Base-by-base conservation (phyloP, 2,797 vertebrate species). In the Glossophaga mutica region DNA sequence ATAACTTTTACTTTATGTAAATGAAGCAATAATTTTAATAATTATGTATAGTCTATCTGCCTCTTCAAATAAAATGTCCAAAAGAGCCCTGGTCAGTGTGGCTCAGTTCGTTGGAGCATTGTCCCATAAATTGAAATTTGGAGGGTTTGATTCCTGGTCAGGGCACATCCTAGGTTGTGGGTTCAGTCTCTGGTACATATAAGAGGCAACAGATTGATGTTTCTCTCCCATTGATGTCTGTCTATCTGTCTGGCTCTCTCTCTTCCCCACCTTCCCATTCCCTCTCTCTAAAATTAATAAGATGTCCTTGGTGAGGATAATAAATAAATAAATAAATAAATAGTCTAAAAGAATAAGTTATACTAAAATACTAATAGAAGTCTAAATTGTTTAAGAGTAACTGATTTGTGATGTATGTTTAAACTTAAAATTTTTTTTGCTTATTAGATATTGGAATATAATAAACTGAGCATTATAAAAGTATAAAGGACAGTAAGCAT, bases 301-400 rank as follows among this genome's bases (percentile, higher is more conserved):
- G 57, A 59, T 59, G 57, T n/a, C 29, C 62, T 65, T 65, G 29
- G 62, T n/a, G 15, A 65, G 62, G 62, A 29, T 26, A 59, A 59
- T 59, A 59, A 59, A 59, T 57, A 57, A 52, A 52, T 52, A 52
- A 57, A 57, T 55, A 52, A 52, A 12, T 50, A 52, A 74, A 81
- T 39, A 14, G 52, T n/a, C 21, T 18, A 29, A 82, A 91, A 79
- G 65, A 86, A 48, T 73, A 82, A 84, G 9, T 82, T 57, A 71
- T 46, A 67, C 16, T 83, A 83, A 89, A 94, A 73, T 37, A 94
- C 22, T 88, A 94, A 94, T 3, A 52, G 14, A 83, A 91, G 52
- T 46, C 50, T 81, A 95, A 90, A 76, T 62, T 78, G 32, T 46
- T 94, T 91, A 91, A 76, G 4, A 74, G 4, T n/a, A 70, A 83